These are phyloP conservation scores for Centropus unirufus DNA, from an alignment of 2,113 vertebrate species.

Conservation along the genomic window DNA sequence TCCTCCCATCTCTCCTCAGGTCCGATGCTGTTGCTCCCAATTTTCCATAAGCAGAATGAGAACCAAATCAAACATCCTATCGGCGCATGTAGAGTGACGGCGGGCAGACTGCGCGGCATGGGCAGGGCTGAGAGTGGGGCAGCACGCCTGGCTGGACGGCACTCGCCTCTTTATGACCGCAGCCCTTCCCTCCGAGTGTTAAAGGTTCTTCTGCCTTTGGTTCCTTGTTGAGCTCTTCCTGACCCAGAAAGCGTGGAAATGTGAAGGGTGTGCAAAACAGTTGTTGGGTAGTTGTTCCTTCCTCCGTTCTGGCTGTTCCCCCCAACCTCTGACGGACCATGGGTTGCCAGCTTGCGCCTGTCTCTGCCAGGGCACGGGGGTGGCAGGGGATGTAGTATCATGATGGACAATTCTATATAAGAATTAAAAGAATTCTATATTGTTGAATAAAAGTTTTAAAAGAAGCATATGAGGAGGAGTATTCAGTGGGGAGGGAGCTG, in stretches of 20 bases:
- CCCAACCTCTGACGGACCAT: not conserved
- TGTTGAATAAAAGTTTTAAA: slow-evolving; percentile 83
- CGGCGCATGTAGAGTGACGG: slow-evolving; percentile 59
- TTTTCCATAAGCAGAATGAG: slow-evolving; percentile 83
- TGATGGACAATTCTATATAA: slow-evolving; percentile 66
- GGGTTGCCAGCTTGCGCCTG: slow-evolving; percentile 30
- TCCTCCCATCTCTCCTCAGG: slow-evolving; percentile 74
- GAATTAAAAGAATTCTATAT: slow-evolving; percentile 78
- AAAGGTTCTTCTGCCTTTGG: slow-evolving; percentile 75
- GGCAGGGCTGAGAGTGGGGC: slow-evolving; percentile 66
- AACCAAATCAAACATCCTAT: slow-evolving; percentile 72
- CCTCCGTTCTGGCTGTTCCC: not conserved
- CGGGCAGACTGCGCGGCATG: slow-evolving; percentile 5
- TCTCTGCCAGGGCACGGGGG: not conserved
- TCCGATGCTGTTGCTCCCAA: slow-evolving; percentile 77
- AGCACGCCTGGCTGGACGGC: slow-evolving; percentile 37
- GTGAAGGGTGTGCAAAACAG: slow-evolving; percentile 71
- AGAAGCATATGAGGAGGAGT: slow-evolving; percentile 67
- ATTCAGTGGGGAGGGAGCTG: slow-evolving; percentile 53
- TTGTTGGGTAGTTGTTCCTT: slow-evolving; percentile 61
- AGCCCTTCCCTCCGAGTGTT: slow-evolving; percentile 67
- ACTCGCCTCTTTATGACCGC: slow-evolving; percentile 47
- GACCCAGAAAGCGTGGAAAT: slow-evolving; percentile 73
- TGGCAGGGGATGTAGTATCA: slow-evolving; percentile 3
- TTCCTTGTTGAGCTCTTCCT: slow-evolving; percentile 77